Percentiles rank a stretch among this genome's conserved stretches.
phyloP scores from a whole-genome alignment of 2,888 invertebrate genomes.

The Epistrophe eligans region DNA sequence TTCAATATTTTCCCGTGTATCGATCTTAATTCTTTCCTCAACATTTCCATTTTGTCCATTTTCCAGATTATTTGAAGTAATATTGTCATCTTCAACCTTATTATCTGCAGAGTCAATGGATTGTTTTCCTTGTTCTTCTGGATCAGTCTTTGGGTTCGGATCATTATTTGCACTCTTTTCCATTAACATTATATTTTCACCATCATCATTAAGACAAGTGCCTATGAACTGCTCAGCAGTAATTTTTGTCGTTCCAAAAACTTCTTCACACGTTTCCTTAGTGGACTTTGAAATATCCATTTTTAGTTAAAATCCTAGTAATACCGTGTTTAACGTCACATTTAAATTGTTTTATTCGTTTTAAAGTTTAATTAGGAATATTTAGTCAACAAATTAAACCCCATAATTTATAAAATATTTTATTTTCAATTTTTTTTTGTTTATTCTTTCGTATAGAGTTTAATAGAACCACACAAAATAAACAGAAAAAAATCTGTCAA shows the following conservation, averaged over 20 bases:
- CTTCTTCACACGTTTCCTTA: background rate
- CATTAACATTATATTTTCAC: background rate
- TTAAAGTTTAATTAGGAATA: background rate
- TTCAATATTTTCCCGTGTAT: conserved; percentile 46
- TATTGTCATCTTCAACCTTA: background rate
- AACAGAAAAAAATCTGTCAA: conserved; percentile 62
- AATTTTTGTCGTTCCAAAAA: background rate
- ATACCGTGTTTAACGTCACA: background rate
- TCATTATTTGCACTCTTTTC: background rate
- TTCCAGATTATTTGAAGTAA: background rate
- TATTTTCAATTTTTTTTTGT: conserved; percentile 47
- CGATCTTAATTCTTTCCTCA: background rate
- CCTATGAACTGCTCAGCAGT: background rate
- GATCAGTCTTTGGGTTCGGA: conserved; percentile 27
- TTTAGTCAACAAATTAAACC: conserved; percentile 26
- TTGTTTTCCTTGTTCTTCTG: background rate
- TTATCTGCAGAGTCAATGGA: background rate
- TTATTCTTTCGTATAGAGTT: conserved; percentile 56
- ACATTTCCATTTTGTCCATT: conserved; percentile 15
- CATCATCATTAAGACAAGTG: background rate
- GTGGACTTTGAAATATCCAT: background rate
- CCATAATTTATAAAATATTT: conserved; percentile 29
- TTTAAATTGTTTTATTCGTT: background rate
- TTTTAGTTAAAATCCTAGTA: background rate
- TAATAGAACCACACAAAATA: conserved; percentile 60